Conservation (phyloP, 1,140 invertebrate genomes). For the Leptoteleia sp. region DNA sequence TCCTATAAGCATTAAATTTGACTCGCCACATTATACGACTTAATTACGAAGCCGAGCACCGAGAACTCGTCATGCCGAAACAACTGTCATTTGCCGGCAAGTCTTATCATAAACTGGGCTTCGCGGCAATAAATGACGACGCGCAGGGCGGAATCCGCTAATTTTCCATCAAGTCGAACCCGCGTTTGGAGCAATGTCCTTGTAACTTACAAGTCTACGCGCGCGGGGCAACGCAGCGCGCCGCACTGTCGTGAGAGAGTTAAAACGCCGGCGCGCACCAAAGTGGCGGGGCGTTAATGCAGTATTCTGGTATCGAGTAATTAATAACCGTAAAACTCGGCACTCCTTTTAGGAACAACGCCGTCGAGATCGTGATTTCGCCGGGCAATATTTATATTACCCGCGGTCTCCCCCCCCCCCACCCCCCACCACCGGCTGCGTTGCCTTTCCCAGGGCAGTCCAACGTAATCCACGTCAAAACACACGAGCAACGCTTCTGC, state of each 20-base stretch:
- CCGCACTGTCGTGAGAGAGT: slow-evolving; percentile 64
- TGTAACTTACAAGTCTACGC: slow-evolving; percentile 45
- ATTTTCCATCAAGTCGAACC: slow-evolving; percentile 51
- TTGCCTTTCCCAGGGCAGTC: slow-evolving; percentile 49
- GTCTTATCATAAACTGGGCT: slow-evolving; percentile 3
- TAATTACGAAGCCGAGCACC: too few relatives aligned
- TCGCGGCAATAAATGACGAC: slow-evolving; percentile 6
- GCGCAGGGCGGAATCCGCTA: slow-evolving; percentile 19
- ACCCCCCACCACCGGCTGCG: too few relatives aligned
- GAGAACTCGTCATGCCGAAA: too few relatives aligned
- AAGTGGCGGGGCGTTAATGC: slow-evolving; percentile 73
- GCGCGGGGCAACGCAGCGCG: too few relatives aligned
- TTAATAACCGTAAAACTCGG: slow-evolving; percentile 77
- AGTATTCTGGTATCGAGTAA: slow-evolving; percentile 77
- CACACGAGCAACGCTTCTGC: slow-evolving; percentile 9
- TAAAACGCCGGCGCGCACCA: slow-evolving; percentile 68
- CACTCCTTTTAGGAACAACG: slow-evolving; percentile 66
- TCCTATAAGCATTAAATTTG: too few relatives aligned
- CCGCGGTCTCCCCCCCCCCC: slow-evolving; percentile 43
- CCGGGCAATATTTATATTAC: slow-evolving; percentile 57
- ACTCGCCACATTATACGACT: too few relatives aligned
- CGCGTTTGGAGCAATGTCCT: slow-evolving; percentile 43
- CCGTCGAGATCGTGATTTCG: slow-evolving; percentile 55
- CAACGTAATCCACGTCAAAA: slow-evolving; percentile 26
- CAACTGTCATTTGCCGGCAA: too few relatives aligned